A percentile compares a stretch with the other conserved stretches of the same genome.
phyloP scores from a whole-genome alignment of 2,888 invertebrate genomes.

The Metellina segmentata region DNA sequence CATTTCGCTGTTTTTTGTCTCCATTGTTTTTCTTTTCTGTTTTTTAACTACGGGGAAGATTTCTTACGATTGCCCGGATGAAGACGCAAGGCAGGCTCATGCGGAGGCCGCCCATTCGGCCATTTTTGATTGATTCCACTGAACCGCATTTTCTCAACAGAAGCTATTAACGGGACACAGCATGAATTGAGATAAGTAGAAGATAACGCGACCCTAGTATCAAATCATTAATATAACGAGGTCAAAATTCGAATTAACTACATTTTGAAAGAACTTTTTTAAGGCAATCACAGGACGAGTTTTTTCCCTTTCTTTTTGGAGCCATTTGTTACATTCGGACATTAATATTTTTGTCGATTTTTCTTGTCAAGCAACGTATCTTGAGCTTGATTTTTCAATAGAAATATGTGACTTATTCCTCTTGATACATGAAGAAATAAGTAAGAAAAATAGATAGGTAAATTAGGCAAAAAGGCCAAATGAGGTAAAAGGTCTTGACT shows the following conservation, averaged over 20 bases:
- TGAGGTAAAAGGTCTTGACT: too few relatives aligned
- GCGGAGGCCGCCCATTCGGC: conserved; percentile 13
- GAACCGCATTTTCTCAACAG: conserved; percentile 30
- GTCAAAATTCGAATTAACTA: conserved; percentile 68
- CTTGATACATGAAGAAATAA: neutral
- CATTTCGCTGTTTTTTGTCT: conserved; percentile 10
- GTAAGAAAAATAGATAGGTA: neutral
- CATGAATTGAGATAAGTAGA: conserved; percentile 66
- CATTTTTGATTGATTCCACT: conserved; percentile 60
- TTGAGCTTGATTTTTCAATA: conserved; percentile 7
- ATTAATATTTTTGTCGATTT: conserved; percentile 4
- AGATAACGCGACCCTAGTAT: conserved; percentile 63
- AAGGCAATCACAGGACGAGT: conserved; percentile 40
- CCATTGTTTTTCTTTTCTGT: conserved; percentile 5
- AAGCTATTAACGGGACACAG: conserved; percentile 70
- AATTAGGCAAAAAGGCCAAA: too few relatives aligned
- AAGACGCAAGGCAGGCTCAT: neutral
- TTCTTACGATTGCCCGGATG: neutral
- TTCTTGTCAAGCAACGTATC: conserved; percentile 13
- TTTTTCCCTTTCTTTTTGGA: conserved; percentile 15
- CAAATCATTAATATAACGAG: conserved; percentile 71
- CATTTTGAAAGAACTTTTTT: conserved; percentile 51
- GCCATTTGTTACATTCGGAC: conserved; percentile 17
- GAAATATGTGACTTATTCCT: neutral
- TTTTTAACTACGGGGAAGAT: conserved; percentile 15